These are phyloP conservation scores for Megaleporinus macrocephalus DNA, from an alignment of 2,113 vertebrate species.

Conservation along the genomic window DNA sequence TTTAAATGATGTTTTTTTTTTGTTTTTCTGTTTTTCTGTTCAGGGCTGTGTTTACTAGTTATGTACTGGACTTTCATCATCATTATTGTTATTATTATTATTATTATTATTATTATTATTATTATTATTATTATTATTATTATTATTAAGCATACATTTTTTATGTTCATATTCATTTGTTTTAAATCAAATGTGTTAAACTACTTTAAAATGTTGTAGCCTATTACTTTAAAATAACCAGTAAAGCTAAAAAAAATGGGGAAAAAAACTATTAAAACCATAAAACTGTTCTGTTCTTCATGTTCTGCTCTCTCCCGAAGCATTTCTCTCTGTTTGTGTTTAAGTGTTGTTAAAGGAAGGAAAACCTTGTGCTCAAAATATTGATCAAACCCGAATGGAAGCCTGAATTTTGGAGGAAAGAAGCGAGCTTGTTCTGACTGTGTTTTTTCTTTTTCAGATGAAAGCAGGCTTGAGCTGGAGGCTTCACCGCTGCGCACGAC, in stretches of 20 bases:
- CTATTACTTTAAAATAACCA: background rate
- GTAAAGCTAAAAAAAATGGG: background rate
- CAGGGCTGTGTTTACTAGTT: too few species aligned
- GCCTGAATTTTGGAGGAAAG: background rate
- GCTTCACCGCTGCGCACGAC: slow-evolving; percentile 72
- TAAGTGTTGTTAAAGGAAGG: background rate
- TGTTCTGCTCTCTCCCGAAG: background rate
- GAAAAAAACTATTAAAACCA: background rate
- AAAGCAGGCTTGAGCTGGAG: background rate
- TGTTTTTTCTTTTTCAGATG: slow-evolving; percentile 59
- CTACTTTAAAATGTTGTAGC: too few species aligned
- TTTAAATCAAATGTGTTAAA: too few species aligned
- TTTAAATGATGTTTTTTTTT: too few species aligned
- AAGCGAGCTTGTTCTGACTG: slow-evolving; percentile 3
- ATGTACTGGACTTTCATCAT: too few species aligned
- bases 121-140: too few species aligned
- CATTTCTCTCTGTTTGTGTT: background rate
- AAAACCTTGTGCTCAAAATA: background rate
- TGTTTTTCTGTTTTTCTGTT: too few species aligned
- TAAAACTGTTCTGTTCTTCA: background rate
- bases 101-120: too few species aligned
- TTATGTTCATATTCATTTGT: too few species aligned
- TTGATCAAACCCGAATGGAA: slow-evolving; percentile 23
- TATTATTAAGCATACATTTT: too few species aligned
- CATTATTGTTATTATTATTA: too few species aligned